Conservation (phyloP, 2,113 vertebrate species). For the Petromus typicus region DNA sequence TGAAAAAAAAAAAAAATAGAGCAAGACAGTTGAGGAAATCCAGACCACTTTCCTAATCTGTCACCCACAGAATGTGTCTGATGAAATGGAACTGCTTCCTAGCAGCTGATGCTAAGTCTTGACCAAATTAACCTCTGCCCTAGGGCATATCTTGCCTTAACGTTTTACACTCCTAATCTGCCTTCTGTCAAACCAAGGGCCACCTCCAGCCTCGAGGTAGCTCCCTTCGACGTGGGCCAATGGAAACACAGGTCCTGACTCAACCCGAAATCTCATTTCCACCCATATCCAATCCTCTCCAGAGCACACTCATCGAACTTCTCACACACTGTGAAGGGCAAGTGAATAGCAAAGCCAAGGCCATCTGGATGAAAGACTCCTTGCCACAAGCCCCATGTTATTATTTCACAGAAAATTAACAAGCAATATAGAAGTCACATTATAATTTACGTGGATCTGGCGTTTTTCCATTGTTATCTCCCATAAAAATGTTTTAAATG, state of each 20-base stretch:
- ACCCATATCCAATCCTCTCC: neutral
- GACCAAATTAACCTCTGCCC: rapidly evolving
- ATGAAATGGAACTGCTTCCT: neutral
- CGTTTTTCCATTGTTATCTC: neutral
- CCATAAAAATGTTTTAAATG: slow-evolving; percentile 73
- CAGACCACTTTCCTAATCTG: neutral
- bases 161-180: neutral
- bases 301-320: neutral
- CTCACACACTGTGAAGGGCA: neutral
- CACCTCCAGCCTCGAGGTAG: neutral
- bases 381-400: neutral
- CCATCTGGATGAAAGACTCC: slow-evolving; percentile 9
- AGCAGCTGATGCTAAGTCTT: neutral
- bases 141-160: neutral
- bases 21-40: neutral
- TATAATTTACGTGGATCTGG: slow-evolving; percentile 67
- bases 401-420: slow-evolving; percentile 67
- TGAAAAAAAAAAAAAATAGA: neutral
- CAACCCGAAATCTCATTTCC: neutral
- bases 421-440: slow-evolving; percentile 52
- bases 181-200: neutral
- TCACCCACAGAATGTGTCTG: neutral
- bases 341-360: slow-evolving; percentile 17
- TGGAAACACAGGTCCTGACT: neutral
- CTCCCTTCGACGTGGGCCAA: neutral